A percentile compares a stretch with the other conserved stretches of the same genome.
Evolutionary conservation across 1,140 invertebrate genomes (phyloP).

Genomic region (Campoletis sonorensis): DNA sequence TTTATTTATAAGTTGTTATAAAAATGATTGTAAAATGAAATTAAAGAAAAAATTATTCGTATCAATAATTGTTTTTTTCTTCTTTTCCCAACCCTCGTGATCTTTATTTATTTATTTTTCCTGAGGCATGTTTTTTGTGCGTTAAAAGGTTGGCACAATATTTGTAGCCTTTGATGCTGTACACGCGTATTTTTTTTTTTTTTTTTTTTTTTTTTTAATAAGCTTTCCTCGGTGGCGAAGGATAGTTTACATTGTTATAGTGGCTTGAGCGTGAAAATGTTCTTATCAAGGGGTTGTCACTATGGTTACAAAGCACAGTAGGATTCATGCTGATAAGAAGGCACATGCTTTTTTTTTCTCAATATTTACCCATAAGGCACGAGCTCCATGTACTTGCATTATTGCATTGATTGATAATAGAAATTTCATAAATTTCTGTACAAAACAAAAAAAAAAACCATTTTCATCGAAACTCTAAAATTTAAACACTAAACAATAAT

Average conservation of each 20-base stretch:
- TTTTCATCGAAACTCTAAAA: too few relatives aligned
- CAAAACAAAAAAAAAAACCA: too few relatives aligned
- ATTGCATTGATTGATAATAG: conserved; percentile 52
- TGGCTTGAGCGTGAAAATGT: conserved; percentile 35
- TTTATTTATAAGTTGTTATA: too few relatives aligned
- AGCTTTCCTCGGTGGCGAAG: conserved; percentile 36
- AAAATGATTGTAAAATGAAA: too few relatives aligned
- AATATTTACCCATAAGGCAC: conserved; percentile 49
- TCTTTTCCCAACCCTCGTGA: background rate
- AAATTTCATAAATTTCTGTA: too few relatives aligned
- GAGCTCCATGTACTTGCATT: conserved; percentile 45
- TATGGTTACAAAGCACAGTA: conserved; percentile 70
- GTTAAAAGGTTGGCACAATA: conserved; percentile 10
- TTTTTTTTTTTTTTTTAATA: conserved; percentile 19
- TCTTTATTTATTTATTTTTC: background rate
- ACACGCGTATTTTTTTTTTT: background rate
- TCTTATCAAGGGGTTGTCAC: conserved; percentile 56
- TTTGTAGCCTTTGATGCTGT: conserved; percentile 10
- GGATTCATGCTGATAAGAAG: conserved; percentile 66
- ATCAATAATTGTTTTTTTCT: background rate
- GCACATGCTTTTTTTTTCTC: conserved; percentile 38
- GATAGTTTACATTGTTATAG: conserved; percentile 46
- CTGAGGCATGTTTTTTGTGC: background rate
- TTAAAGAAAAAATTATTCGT: background rate
- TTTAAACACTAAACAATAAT: too few relatives aligned